Conservation (phyloP, 1,140 invertebrate genomes). For the Acyrthosiphon pisum region DNA sequence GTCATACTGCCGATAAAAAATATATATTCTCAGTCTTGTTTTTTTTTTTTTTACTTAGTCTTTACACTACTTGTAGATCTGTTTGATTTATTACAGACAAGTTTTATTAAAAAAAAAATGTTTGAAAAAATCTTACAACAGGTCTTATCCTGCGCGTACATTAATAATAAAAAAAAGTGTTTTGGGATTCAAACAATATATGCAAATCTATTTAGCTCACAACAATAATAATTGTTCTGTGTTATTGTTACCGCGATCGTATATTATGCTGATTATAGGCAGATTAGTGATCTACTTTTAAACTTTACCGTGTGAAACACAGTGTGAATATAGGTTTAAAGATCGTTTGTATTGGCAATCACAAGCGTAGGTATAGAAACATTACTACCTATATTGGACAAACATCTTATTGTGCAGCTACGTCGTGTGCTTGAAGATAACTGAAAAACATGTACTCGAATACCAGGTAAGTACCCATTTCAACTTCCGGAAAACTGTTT, state of each 20-base stretch:
- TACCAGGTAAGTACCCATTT: not conserved
- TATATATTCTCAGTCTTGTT: not conserved
- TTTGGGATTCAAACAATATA: not conserved
- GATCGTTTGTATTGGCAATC: not conserved
- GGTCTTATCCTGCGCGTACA: not conserved
- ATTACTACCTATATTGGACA: not conserved
- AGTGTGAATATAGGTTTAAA: too few relatives aligned
- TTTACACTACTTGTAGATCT: not conserved
- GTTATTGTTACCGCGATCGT: not conserved
- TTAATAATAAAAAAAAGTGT: not conserved
- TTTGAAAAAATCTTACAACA: constrained; percentile 20
- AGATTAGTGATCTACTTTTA: not conserved
- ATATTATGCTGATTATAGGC: not conserved
- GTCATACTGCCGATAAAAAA: not conserved
- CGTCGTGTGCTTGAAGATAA: not conserved
- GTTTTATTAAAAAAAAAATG: not conserved
- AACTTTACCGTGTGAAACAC: not conserved
- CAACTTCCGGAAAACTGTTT: not conserved
- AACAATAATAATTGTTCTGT: not conserved
- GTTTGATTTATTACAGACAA: constrained; percentile 33
- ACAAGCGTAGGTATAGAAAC: not conserved
- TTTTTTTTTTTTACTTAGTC: not conserved
- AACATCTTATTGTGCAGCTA: not conserved
- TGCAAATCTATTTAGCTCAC: not conserved
- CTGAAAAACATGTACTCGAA: not conserved